Conservation (phyloP, 2,797 vertebrate species). For the Pogoniulus pusillus region DNA sequence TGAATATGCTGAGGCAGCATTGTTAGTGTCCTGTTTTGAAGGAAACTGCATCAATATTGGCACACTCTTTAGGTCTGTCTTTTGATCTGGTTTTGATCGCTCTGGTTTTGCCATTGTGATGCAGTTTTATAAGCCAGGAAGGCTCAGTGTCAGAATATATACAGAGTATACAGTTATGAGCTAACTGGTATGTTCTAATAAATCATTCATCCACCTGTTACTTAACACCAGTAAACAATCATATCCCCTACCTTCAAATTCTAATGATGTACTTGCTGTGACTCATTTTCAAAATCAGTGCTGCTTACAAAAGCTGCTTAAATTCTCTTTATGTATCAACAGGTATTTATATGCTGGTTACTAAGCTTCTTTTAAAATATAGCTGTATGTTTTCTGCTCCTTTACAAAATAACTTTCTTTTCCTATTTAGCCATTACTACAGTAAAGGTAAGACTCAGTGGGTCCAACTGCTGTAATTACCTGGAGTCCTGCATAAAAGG, state of each 20-base stretch:
- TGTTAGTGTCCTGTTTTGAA: accelerated
- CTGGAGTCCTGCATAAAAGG: not conserved
- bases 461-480: not conserved
- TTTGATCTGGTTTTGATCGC: not conserved
- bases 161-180: not conserved
- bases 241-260: not conserved
- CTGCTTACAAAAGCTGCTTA: not conserved
- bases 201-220: not conserved
- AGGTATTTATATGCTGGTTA: not conserved
- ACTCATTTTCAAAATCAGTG: not conserved
- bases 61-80: not conserved
- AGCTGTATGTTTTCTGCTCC: not conserved
- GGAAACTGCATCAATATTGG: not conserved
- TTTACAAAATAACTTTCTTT: not conserved
- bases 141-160: not conserved
- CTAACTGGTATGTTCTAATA: not conserved
- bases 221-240: not conserved
- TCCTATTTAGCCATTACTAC: not conserved
- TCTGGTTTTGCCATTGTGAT: not conserved
- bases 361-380: not conserved
- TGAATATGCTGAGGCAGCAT: not conserved
- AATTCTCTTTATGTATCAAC: not conserved
- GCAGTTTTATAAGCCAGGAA: not conserved
- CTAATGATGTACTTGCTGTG: not conserved
- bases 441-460: not conserved